phyloP scores from a whole-genome alignment of 2,113 vertebrate species.

The Neodon shergylaensis region DNA sequence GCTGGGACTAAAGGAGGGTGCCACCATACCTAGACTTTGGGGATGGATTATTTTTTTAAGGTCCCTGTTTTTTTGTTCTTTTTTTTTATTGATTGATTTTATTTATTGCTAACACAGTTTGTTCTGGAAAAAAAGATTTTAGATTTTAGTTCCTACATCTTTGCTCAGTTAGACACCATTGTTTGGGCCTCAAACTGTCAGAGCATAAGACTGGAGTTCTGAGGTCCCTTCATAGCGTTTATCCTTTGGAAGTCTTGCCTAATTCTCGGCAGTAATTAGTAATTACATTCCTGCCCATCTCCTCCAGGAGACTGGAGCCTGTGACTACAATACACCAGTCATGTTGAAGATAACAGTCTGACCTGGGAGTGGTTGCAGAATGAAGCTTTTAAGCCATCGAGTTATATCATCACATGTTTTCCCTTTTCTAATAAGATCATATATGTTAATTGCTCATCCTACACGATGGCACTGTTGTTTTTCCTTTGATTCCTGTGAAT shows the following conservation, averaged over 20 bases:
- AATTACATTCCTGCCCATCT: not conserved
- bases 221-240: not conserved
- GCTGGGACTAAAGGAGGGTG: not conserved
- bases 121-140: not conserved
- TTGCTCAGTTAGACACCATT: not conserved
- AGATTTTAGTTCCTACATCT: not conserved
- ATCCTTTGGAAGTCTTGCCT: not conserved
- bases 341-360: not conserved
- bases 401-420: not conserved
- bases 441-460: not conserved
- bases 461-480: not conserved
- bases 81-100: not conserved
- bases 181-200: not conserved
- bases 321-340: not conserved
- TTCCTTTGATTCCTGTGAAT: constrained; percentile 26
- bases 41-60: not conserved
- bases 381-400: not conserved
- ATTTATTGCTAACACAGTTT: not conserved
- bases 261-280: not conserved
- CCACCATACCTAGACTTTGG: not conserved
- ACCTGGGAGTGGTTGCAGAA: fast-evolving
- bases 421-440: not conserved
- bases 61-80: not conserved
- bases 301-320: not conserved
- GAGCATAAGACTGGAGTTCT: not conserved